Evolutionary conservation across 2,888 invertebrate genomes (phyloP), one percentile per base, ranked within the genome.

Genomic region (Caenorhabditis sp.): DNA sequence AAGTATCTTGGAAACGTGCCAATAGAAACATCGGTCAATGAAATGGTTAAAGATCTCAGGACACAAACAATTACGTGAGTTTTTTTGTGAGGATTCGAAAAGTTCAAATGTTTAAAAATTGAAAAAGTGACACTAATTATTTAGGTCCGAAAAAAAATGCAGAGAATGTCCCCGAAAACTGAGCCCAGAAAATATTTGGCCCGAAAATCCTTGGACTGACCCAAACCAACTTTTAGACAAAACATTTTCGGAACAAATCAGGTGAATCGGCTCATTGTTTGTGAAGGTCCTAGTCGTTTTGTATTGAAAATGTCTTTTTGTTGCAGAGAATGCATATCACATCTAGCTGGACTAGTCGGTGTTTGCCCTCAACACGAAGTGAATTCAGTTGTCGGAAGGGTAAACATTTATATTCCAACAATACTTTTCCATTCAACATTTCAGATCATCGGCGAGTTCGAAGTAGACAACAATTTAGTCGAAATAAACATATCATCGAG

Each of bases 1-100:
- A 27, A 77, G 77, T 77, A 74, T 54, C 55, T 77, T 36, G 77
- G 77, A 21, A 74, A 69, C 24, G 61, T 77, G 23, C 74, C 71
- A 23, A 67, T 77, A 12, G 49, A 66, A n/a, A 67, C 62, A 36
- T 74, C 77, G 1, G 49, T 74, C 17, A 66, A 53, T 37, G 63
- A 49, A 17, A 74, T 77, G 77, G 66, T 66, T 0, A 10, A 23
- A 14, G 66, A 74, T n/a, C 58, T 69, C 58, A 43, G 74, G 21
- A 36, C 57, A n/a, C 69, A 69, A 58, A 55, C 69, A 1, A 63
- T 74, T 1, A 62, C 50, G 74, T 74, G 12, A 62, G 62, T 55
- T 31, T 61, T 23, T 50, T 50, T 17, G 14, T 10, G 24, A 12
- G 6, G 5, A 23, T 24, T n/a, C 24, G 23, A 24, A 58, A 10